Evolutionary conservation across 2,797 vertebrate genomes (phyloP).

Genomic region (Sebastes variabilis): DNA sequence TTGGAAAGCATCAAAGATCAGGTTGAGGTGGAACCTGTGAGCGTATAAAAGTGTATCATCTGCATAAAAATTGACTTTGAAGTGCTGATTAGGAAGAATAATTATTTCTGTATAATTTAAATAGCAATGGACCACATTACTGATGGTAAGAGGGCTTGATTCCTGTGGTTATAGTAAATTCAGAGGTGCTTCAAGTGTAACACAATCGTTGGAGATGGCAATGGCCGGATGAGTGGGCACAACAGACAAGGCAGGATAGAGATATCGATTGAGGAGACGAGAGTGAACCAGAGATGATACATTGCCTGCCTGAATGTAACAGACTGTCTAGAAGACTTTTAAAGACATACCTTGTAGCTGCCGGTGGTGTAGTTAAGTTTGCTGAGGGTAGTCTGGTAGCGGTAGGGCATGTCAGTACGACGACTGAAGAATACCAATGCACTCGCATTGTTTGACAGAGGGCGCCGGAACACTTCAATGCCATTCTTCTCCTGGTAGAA

Average conservation of each 20-base stretch:
- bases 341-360: constrained; percentile 72
- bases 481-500: constrained; percentile 81
- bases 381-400: constrained; percentile 85
- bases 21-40: neutral
- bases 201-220: neutral
- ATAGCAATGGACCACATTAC: neutral
- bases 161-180: neutral
- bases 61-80: neutral
- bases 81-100: neutral
- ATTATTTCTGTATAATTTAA: neutral
- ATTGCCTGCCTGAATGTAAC: neutral
- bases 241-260: neutral
- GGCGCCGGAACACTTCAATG: constrained; percentile 89
- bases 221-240: neutral
- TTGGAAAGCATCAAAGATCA: neutral
- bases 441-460: constrained; percentile 78
- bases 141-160: neutral
- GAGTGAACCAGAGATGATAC: neutral
- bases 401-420: constrained; percentile 88
- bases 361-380: constrained; percentile 82
- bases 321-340: neutral
- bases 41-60: neutral
- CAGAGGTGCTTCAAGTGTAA: neutral
- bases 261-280: neutral
- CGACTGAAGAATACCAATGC: constrained; percentile 93